These are phyloP conservation scores for Petrolisthes manimaculis DNA, from an alignment of 2,888 invertebrate genomes.

Conservation along the genomic window DNA sequence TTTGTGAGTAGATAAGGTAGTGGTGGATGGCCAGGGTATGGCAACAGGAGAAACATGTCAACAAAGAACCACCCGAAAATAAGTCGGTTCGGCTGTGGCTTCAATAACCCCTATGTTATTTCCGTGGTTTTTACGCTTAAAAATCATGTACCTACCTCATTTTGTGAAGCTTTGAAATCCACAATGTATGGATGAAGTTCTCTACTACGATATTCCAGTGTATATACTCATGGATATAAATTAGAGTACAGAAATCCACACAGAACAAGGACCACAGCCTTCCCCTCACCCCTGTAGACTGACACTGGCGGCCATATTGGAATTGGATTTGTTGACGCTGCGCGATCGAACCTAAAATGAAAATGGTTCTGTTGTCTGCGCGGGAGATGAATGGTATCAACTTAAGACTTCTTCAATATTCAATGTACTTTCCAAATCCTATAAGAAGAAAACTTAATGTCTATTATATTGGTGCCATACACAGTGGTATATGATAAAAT, in stretches of 20 bases:
- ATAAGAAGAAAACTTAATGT: no score
- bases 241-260: slow-evolving; percentile 42
- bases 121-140: slow-evolving; percentile 22
- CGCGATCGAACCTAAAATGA: slow-evolving; percentile 34
- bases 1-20: no score
- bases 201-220: slow-evolving; percentile 49
- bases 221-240: slow-evolving; percentile 45
- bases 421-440: no score
- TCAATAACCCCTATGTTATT: slow-evolving; percentile 10
- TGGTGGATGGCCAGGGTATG: no score
- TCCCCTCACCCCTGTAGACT: slow-evolving; percentile 39
- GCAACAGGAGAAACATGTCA: slow-evolving; percentile 11
- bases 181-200: slow-evolving; percentile 43
- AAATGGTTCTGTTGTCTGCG: slow-evolving; percentile 21
- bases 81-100: slow-evolving; percentile 19
- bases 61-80: slow-evolving; percentile 38
- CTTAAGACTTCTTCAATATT: neutral
- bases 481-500: no score
- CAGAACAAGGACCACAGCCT: slow-evolving; percentile 26
- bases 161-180: slow-evolving; percentile 48
- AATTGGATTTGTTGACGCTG: slow-evolving; percentile 39
- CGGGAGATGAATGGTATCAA: neutral
- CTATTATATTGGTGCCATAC: no score
- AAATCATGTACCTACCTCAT: slow-evolving; percentile 47
- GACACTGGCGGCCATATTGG: slow-evolving; percentile 52